phyloP scores from a whole-genome alignment of 2,888 invertebrate genomes.

The Heliconius aoede region DNA sequence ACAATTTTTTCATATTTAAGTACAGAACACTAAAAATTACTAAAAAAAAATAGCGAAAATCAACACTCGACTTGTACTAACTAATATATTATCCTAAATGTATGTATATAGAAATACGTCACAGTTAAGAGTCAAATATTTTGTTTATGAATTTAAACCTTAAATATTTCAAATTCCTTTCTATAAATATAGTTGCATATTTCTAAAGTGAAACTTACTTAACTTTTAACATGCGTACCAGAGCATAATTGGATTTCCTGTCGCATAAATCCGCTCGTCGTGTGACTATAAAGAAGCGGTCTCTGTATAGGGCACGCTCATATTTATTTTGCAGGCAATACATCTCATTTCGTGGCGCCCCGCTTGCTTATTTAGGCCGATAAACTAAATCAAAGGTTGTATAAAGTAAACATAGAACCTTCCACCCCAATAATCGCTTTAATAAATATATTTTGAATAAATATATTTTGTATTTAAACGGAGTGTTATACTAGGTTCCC shows the following conservation, averaged over 20 bases:
- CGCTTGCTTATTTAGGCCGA: slow-evolving; percentile 54
- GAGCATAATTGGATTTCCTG: slow-evolving; percentile 21
- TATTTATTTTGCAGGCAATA: slow-evolving; percentile 50
- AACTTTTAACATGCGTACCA: slow-evolving; percentile 6
- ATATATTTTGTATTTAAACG: no score
- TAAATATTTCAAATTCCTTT: neutral
- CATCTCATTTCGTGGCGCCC: slow-evolving; percentile 43
- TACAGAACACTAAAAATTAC: no score
- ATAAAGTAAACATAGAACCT: slow-evolving; percentile 52
- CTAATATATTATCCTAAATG: no score
- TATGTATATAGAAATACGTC: no score
- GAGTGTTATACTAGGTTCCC: no score
- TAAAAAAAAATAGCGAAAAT: no score
- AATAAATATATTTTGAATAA: no score
- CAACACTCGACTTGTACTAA: no score
- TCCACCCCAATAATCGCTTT: slow-evolving; percentile 30
- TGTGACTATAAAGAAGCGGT: slow-evolving; percentile 23
- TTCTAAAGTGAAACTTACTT: neutral
- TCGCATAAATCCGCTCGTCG: slow-evolving; percentile 21
- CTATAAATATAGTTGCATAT: slow-evolving; percentile 12
- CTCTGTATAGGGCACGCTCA: slow-evolving; percentile 37
- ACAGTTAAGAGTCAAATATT: neutral
- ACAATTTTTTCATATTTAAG: no score
- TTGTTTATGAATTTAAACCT: neutral
- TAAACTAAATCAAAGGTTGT: slow-evolving; percentile 50